Base-by-base conservation (phyloP, 23 tunicate genomes). In the Ciona savignyi region DNA sequence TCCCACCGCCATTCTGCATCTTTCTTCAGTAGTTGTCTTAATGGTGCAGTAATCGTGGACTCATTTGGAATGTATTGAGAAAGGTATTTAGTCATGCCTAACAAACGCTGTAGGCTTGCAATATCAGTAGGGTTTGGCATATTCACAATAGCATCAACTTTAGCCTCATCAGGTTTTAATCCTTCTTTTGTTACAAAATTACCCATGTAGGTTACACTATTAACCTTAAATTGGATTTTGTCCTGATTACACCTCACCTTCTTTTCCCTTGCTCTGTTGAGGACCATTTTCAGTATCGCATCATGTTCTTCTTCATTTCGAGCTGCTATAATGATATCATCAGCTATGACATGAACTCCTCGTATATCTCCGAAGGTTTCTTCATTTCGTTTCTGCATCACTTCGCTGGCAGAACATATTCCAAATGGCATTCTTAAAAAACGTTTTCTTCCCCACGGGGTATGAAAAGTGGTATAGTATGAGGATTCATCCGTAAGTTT, bases 401-500 rank as follows among this genome's bases (percentile, higher is more conserved):
- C n/a, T n/a, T n/a, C n/a, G n/a, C n/a, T n/a, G n/a, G n/a, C n/a
- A n/a, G n/a, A 77, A 24, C 65, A 77, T 2, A 77, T 33, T 11
- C 81, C 81, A 77, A 77, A 77, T 6, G 81, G 81, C 81, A 77
- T 77, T 67, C 73, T 32, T 22, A 65, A 73, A 73, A 73, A 77
- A 21, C 65, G 81, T 23, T 33, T 77, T n/a, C n/a, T n/a, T n/a
- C n/a, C n/a, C n/a, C n/a, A n/a, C n/a, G n/a, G n/a, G n/a, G n/a
- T n/a, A n/a, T 26, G 32, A 35, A 66, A 77, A 77, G 81, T 77
- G 21, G 73, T 77, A 35, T 66, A 35, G 42, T 67, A 77, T 34
- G 74, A 77, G 20, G 73, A 77, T 25, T 67, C 64, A 35, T 34
- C 65, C 35, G 65, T 23, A 27, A n/a, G n/a, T n/a, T n/a, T n/a